A percentile compares a stretch with the other conserved stretches of the same genome.
Conservation (phyloP, 2,113 vertebrate species). For the Ursus arctos region DNA sequence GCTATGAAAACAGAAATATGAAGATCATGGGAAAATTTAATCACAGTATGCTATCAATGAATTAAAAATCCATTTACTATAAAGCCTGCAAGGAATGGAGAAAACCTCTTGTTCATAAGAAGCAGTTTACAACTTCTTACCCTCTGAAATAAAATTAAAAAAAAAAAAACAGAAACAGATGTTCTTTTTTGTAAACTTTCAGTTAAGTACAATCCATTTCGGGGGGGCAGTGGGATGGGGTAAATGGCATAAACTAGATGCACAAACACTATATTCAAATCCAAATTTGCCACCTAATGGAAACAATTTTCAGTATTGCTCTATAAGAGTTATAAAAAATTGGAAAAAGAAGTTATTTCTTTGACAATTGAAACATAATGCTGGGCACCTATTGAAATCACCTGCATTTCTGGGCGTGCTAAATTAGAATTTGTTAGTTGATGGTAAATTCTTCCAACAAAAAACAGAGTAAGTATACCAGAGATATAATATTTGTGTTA, state of each 20-base stretch:
- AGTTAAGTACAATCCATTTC: constrained; percentile 69
- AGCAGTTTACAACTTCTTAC: constrained; percentile 84
- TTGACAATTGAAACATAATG: constrained; percentile 17
- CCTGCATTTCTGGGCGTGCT: not conserved
- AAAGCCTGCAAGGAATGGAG: constrained; percentile 73
- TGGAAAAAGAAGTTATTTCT: not conserved
- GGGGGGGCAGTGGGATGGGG: not conserved
- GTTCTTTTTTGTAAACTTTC: constrained; percentile 65
- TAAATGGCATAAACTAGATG: not conserved
- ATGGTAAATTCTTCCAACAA: not conserved
- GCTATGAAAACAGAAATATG: constrained; percentile 83
- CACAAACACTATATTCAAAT: constrained; percentile 63
- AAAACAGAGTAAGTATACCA: constrained; percentile 35
- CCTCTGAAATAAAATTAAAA: constrained; percentile 10
- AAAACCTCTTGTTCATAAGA: constrained; percentile 82
- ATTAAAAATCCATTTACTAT: constrained; percentile 85
- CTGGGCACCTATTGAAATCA: not conserved
- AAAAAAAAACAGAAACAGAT: constrained; percentile 71
- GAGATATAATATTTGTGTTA: not conserved
- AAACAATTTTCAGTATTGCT: constrained; percentile 18
- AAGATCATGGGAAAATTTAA: constrained; percentile 85
- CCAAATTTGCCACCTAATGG: not conserved
- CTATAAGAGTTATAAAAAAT: not conserved
- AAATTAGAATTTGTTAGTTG: constrained; percentile 13
- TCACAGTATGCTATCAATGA: constrained; percentile 80